Evolutionary conservation across 2,113 vertebrate genomes (phyloP).

Genomic region (Laterallus jamaicensis): DNA sequence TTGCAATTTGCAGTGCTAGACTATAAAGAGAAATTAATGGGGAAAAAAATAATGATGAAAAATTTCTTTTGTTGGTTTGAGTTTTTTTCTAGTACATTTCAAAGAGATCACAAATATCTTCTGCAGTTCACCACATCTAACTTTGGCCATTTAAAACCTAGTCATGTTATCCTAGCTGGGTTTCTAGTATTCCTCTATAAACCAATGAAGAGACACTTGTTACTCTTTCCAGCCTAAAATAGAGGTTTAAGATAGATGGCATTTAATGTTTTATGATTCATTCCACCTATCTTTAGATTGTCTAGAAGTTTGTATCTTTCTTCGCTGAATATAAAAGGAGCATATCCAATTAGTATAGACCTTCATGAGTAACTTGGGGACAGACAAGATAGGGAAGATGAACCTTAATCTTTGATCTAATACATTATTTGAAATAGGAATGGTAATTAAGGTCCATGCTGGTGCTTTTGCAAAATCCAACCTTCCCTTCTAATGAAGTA

Average conservation of each 20-base stretch:
- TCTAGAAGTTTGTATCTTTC: slow-evolving; percentile 13
- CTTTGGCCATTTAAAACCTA: neutral
- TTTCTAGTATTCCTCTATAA: neutral
- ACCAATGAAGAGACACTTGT: neutral
- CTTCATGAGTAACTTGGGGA: slow-evolving; percentile 21
- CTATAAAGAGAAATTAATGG: neutral
- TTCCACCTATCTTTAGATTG: slow-evolving; percentile 43
- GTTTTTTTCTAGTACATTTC: neutral
- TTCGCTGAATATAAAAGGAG: slow-evolving; percentile 16
- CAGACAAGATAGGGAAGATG: slow-evolving; percentile 19
- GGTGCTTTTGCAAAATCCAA: slow-evolving; percentile 16
- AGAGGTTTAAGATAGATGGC: slow-evolving; percentile 15
- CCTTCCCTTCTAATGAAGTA: neutral
- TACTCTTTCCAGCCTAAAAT: neutral
- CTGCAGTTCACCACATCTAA: neutral
- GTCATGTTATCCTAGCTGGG: neutral
- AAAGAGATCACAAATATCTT: neutral
- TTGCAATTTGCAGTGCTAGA: neutral
- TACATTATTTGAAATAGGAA: neutral
- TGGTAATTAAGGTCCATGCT: neutral
- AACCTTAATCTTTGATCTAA: slow-evolving; percentile 42
- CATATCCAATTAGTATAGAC: slow-evolving; percentile 18
- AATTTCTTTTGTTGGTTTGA: neutral
- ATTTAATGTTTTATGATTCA: slow-evolving; percentile 56
- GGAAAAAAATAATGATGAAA: neutral